Base-by-base conservation (phyloP, 2,113 vertebrate genomes). In the Passer domesticus region DNA sequence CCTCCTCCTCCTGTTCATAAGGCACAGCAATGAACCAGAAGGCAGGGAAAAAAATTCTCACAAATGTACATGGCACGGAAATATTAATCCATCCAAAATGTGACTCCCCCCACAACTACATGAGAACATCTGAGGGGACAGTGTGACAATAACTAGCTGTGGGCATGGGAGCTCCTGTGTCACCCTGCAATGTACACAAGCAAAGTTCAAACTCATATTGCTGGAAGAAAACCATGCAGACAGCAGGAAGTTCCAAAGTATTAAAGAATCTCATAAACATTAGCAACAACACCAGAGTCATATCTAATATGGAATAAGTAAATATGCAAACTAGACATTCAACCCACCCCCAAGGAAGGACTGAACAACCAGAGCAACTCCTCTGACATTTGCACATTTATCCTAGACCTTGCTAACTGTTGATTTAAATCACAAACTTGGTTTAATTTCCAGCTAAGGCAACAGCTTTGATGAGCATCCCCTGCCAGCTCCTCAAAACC, bases 21-120 rank as follows among this genome's bases (percentile, higher is more conserved):
- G 20, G 30, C 58, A 91, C 24, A 89, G 15, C 39, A 78, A n/a
- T 7, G n/a, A 90, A 77, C 33, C 59, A 67, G 8, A 77, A 55
- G 25, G 14, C 52, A 87, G 21, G 22, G 5, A 72, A 53, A 75
- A 84, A 67, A 72, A 58, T 30, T 7, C 23, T 41, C 62, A 47
- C 17, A 85, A 72, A 53, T 1, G 2, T 52, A 41, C 6, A 8
- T 1, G 13, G 23, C 17, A 49, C 76, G 53, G 13, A 15, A 93
- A 81, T 63, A 66, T 1, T 10, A 47, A 79, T 64, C 24, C 10
- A 78, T 53, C 39, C 39, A 60, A 78, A 77, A 78, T 10, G 5
- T 0, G 0, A 46, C 33, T 53, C 8, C 10, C 31, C 12, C 12
- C 12, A 10, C 39, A 60, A 35, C 18, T 23, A 46, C 15, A 60